These are phyloP conservation scores for Thysanoteuthis rhombus DNA, from an alignment of 2,888 invertebrate genomes.

Conservation along the genomic window DNA sequence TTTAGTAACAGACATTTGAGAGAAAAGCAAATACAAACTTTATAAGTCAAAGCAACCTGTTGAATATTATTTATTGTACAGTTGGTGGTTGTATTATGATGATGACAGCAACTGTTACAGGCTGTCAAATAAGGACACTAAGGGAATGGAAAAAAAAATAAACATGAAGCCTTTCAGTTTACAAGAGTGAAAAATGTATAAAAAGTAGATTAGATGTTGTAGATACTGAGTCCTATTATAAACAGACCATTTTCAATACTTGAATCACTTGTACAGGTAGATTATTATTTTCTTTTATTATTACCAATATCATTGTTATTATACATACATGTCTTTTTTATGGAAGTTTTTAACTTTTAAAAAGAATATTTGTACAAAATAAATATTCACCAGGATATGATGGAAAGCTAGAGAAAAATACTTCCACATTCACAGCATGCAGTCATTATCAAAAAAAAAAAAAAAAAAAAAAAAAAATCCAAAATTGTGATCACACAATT, in stretches of 20 bases:
- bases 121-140: not conserved
- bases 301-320: not conserved
- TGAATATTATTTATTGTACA: not conserved
- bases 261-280: not conserved
- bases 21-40: not conserved
- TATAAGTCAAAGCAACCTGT: not conserved
- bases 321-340: not conserved
- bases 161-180: not conserved
- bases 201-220: not conserved
- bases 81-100: not conserved
- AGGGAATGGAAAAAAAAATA: not conserved
- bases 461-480: not conserved
- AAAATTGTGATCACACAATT: not conserved
- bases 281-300: not conserved
- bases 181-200: conserved; percentile 1
- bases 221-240: not conserved
- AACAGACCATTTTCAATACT: not conserved
- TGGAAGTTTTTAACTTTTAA: not conserved
- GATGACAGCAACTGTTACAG: not conserved
- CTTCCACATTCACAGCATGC: not conserved
- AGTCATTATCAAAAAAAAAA: not conserved
- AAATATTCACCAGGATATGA: conserved; percentile 12
- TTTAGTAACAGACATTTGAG: not conserved
- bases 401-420: not conserved
- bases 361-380: not conserved